Evolutionary conservation across 2,888 invertebrate genomes (phyloP).

Genomic region (Drosophila dives): DNA sequence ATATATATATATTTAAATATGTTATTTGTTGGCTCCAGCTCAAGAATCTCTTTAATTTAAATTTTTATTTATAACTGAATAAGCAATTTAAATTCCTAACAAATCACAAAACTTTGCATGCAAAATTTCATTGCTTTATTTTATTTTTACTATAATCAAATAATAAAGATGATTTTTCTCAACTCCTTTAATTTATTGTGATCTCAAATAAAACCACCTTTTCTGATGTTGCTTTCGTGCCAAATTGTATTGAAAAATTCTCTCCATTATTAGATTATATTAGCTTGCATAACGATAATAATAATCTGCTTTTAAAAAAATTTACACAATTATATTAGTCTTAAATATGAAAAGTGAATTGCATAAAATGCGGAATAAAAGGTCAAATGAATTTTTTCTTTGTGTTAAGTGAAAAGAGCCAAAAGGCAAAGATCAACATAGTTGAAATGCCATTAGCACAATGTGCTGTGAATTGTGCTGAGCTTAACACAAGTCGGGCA

Average conservation of each 20-base stretch:
- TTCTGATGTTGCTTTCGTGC: neutral
- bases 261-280: neutral
- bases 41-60: neutral
- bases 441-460: conserved; percentile 66
- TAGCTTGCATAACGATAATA: neutral
- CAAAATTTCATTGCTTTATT: neutral
- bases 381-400: conserved; percentile 19
- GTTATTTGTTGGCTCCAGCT: neutral
- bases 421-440: conserved; percentile 52
- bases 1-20: neutral
- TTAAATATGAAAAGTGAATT: conserved; percentile 8
- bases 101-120: neutral
- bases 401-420: conserved; percentile 8
- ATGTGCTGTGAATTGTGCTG: conserved; percentile 30
- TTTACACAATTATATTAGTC: neutral
- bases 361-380: conserved; percentile 22
- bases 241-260: neutral
- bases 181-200: too few relatives aligned
- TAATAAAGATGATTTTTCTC: neutral
- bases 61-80: neutral
- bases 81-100: neutral
- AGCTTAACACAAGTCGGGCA: conserved; percentile 15
- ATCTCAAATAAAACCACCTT: neutral
- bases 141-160: neutral
- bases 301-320: neutral